Evolutionary conservation across 2,797 vertebrate genomes (phyloP), one percentile per base, ranked within the genome.

Genomic region (Mormyrus proboscirostris): DNA sequence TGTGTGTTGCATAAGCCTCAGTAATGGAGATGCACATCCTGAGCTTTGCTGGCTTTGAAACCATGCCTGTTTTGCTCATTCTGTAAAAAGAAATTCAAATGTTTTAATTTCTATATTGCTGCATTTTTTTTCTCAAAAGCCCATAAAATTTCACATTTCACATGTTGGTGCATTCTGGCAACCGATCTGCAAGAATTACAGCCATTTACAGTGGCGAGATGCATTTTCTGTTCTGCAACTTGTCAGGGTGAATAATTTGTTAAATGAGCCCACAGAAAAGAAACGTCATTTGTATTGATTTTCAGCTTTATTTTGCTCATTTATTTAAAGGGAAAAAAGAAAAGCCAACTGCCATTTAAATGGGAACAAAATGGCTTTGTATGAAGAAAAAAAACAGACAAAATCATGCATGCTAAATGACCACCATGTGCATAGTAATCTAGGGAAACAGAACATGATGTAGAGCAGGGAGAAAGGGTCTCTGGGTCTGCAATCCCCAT

Each of bases 251-350:
- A 84, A 84, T 84, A 49, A 84, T 84, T 49, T 19, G 6, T 50
- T 84, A 84, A 50, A 84, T 50, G 41, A 50, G 47, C 44, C 41
- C 47, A 19, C 7, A 79, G 47, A 84, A 50, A 49, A 84, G 47
- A 84, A 51, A 84, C 47, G 47, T 49, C 41, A 84, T 84, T 84
- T 84, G 25, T 50, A 84, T 84, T 44, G 57, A 87, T 57, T 59
- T 14, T 62, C 51, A 87, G 51, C 38, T 29, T 59, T 57, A 57
- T 87, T 55, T 57, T 49, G 49, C 57, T 25, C 41, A 25, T 49
- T 84, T 49, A 84, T 84, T 49, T 49, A 22, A 84, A 84, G 10
- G 41, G 12, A 12, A 8, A 82, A 83, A 14, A 50, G 29, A 19
- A 19, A 57, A 33, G 16, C 53, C 53, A 41, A 19, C 53, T 38